These are phyloP conservation scores for Jacana jacana DNA, from an alignment of 2,113 vertebrate genomes.

Conservation along the genomic window DNA sequence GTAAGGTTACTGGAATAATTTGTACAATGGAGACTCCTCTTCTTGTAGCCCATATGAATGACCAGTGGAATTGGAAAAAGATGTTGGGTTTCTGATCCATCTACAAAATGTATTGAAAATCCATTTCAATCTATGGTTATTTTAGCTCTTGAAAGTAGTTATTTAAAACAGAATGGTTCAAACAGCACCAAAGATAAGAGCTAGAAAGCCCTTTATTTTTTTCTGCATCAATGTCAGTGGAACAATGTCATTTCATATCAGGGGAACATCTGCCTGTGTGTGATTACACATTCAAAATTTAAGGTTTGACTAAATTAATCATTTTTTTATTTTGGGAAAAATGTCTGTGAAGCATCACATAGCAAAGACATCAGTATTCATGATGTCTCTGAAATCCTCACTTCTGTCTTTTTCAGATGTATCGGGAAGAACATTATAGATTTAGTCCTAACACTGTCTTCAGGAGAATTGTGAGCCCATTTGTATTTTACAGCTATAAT, in stretches of 20 bases:
- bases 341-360: neutral
- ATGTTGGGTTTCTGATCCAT: neutral
- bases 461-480: neutral
- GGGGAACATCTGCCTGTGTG: neutral
- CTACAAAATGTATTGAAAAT: neutral
- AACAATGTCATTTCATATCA: neutral
- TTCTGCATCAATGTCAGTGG: neutral
- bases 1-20: neutral
- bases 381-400: neutral
- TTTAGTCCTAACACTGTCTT: slow-evolving; percentile 20
- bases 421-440: neutral
- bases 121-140: neutral
- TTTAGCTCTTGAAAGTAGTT: neutral
- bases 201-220: neutral
- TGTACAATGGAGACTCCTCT: neutral
- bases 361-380: neutral
- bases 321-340: neutral
- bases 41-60: neutral
- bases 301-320: neutral
- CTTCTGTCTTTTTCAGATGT: neutral
- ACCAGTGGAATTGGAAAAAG: neutral
- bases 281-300: neutral
- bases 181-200: neutral
- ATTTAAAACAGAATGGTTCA: neutral
- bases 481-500: slow-evolving; percentile 24